Evolutionary conservation across 1,140 invertebrate species (phyloP).

Genomic region (Drosophila arizonae): DNA sequence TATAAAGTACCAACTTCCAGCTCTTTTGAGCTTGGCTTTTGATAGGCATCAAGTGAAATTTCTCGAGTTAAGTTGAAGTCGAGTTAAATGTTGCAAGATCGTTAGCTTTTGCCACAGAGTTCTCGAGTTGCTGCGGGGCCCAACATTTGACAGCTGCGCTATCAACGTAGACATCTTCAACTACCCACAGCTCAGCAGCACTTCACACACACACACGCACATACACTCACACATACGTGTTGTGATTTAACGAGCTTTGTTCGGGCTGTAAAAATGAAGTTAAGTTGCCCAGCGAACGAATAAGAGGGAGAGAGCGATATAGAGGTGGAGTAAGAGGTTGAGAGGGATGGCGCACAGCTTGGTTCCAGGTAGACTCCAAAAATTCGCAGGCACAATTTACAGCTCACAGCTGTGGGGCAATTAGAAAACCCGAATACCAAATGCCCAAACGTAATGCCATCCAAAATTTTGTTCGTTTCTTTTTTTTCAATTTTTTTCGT

Average conservation of each 20-base stretch:
- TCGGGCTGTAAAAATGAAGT: constrained; percentile 45
- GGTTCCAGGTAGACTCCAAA: constrained; percentile 32
- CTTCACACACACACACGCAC: background rate
- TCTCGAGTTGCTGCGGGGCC: background rate
- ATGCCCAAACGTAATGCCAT: constrained; percentile 23
- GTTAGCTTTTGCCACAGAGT: background rate
- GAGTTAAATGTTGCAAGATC: background rate
- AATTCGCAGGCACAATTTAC: constrained; percentile 41
- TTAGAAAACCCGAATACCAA: constrained; percentile 43
- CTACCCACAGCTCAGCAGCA: constrained; percentile 33
- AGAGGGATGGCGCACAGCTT: background rate
- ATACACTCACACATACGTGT: background rate
- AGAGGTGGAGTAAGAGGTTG: background rate
- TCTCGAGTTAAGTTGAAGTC: background rate
- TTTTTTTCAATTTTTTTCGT: constrained; percentile 11
- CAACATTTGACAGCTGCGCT: constrained; percentile 14
- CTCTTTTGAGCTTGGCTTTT: too few species aligned
- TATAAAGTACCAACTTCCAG: too few species aligned
- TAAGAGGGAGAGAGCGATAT: background rate
- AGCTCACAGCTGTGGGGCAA: constrained; percentile 35
- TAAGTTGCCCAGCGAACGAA: constrained; percentile 20
- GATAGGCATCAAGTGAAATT: background rate
- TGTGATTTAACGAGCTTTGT: constrained; percentile 42
- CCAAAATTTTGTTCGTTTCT: constrained; percentile 15
- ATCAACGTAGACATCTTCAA: constrained; percentile 50